Evolutionary conservation across 2,797 vertebrate genomes (phyloP).

Genomic region (Aselliscus stoliczkanus): DNA sequence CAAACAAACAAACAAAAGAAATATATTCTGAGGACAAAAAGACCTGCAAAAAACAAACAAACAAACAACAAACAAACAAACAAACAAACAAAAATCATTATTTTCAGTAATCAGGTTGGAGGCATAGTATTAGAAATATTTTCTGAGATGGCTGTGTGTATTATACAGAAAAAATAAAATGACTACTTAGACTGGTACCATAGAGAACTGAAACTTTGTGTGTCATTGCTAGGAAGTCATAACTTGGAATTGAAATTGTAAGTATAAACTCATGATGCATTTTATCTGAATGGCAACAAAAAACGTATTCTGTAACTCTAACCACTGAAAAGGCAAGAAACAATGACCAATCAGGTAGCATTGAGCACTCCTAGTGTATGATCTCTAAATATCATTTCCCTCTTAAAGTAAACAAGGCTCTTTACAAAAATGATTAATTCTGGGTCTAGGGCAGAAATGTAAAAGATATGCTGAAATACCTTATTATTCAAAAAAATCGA

Average conservation of each 20-base stretch:
- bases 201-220: background rate
- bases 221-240: background rate
- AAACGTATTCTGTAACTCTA: background rate
- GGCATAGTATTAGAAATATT: background rate
- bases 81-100: background rate
- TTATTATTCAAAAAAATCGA: background rate
- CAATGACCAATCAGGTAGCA: background rate
- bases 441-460: background rate
- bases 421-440: background rate
- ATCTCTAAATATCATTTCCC: background rate
- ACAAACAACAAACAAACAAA: background rate
- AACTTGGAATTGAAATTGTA: background rate
- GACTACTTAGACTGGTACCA: background rate
- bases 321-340: background rate
- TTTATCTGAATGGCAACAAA: background rate
- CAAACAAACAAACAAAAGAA: too few relatives aligned
- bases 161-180: background rate
- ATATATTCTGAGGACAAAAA: background rate
- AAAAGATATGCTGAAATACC: background rate
- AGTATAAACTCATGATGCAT: background rate
- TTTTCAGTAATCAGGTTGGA: background rate
- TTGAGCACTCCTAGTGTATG: background rate
- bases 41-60: background rate
- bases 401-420: background rate
- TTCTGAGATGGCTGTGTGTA: background rate